phyloP scores from a whole-genome alignment of 2,888 invertebrate genomes.

The Drosophila mimica region DNA sequence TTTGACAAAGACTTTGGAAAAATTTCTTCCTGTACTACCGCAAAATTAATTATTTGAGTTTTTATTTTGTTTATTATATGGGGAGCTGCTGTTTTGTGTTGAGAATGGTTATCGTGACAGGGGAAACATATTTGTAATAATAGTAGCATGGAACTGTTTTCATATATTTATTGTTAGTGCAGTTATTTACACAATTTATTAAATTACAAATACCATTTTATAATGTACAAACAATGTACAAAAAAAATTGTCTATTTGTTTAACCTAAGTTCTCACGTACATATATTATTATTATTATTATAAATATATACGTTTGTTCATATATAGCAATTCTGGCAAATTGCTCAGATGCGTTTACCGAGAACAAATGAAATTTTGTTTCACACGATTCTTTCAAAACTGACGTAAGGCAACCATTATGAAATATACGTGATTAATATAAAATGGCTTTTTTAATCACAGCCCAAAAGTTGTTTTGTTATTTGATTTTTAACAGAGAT shows the following conservation, averaged over 20 bases:
- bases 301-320: background rate
- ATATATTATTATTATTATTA: conserved; percentile 1
- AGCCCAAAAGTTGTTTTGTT: background rate
- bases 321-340: conserved; percentile 12
- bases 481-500: background rate
- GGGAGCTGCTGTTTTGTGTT: conserved; percentile 7
- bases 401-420: background rate
- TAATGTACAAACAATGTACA: conserved; percentile 11
- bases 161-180: conserved; percentile 4
- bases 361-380: conserved; percentile 4
- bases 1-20: background rate
- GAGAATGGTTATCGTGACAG: conserved; percentile 6
- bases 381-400: conserved; percentile 23
- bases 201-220: conserved; percentile 9
- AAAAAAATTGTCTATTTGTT: conserved; percentile 18
- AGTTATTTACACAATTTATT: conserved; percentile 17
- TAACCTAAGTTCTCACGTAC: conserved; percentile 30
- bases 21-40: background rate
- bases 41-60: background rate
- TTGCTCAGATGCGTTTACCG: conserved; percentile 18
- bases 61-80: background rate
- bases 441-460: background rate
- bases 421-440: background rate
- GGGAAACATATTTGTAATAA: background rate
- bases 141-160: background rate